Base-by-base conservation (phyloP, 2,888 invertebrate species). In the Diarsia brunnea region DNA sequence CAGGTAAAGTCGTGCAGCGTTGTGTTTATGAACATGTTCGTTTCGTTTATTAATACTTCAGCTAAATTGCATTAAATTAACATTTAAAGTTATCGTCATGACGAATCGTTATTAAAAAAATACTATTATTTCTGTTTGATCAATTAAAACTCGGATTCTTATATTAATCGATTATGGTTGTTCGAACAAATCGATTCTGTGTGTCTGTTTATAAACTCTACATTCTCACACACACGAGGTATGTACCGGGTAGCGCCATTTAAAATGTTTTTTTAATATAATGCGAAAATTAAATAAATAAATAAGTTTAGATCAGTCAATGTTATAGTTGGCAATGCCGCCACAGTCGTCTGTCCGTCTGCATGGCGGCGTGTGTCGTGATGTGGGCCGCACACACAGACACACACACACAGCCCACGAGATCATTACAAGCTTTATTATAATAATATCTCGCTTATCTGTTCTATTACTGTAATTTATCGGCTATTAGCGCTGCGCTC, bases 101-200 rank as follows among this genome's bases (percentile, higher is more conserved):
- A 49, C 75, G 47, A 75, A 79, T 72, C 47, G 63, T 49, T 70
- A 53, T 49, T 45, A 58, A 75, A 31, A 71, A 67, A 67, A 60
- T 47, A 68, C n/a, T 66, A 74, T 79, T 80, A 58, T 65, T 73
- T 76, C 70, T 64, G 67, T 69, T 38, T 69, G 80, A 69, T 76
- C 76, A 58, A 80, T 82, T 77, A 70, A 61, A 72, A 55, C 64
- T 74, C 51, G 21, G 65, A 72, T 71, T 79, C 65, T 67, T 55
- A 74, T 58, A 70, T 77, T 21, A 77, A 75, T 81, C 64, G 78
- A 81, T 80, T 73, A 73, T 19, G 27, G 47, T 72, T 66, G 55
- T 74, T 65, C 31, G 53, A 68, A 74, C 5, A 55, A 77, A 77
- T 75, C 61, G 65, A 64, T 70, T 73, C 55, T 38, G 72, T 61